Conservation (phyloP, 2,113 vertebrate genomes). For the Labeo rohita region DNA sequence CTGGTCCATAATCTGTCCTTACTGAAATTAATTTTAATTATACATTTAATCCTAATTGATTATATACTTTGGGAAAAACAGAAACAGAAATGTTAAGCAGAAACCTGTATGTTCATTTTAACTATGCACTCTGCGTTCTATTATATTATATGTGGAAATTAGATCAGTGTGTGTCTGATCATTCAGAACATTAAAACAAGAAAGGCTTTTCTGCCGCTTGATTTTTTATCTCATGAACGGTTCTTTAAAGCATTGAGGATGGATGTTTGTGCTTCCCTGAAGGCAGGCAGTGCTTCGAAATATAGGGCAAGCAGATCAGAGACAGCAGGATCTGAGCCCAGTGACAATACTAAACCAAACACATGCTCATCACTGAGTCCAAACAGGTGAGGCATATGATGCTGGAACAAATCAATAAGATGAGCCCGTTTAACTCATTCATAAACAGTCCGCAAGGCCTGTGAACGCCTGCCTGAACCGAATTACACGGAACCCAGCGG, state of each 20-base stretch:
- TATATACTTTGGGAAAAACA: background rate
- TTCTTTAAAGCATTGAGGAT: conserved; percentile 21
- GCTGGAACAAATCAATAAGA: conserved; percentile 6
- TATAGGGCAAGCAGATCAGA: conserved; percentile 23
- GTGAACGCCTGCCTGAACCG: background rate
- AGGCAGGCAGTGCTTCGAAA: conserved; percentile 13
- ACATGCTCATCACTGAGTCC: background rate
- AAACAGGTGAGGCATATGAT: background rate
- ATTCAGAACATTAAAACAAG: background rate
- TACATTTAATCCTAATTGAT: background rate
- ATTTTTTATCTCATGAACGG: background rate
- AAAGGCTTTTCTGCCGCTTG: conserved; percentile 1
- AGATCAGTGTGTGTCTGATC: background rate
- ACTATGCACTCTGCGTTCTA: background rate
- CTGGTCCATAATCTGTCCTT: background rate
- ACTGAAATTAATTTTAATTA: background rate
- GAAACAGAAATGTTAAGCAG: background rate
- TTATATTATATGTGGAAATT: background rate
- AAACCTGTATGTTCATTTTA: background rate
- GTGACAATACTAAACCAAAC: conserved; percentile 43
- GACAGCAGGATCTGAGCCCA: conserved; percentile 58
- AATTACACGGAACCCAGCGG: background rate
- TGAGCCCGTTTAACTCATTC: conserved; percentile 38
- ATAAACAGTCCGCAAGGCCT: background rate
- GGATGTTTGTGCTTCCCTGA: conserved; percentile 36